A percentile compares a stretch with the other conserved stretches of the same genome.
Evolutionary conservation across 2,113 vertebrate genomes (phyloP).

Genomic region (Apus apus): DNA sequence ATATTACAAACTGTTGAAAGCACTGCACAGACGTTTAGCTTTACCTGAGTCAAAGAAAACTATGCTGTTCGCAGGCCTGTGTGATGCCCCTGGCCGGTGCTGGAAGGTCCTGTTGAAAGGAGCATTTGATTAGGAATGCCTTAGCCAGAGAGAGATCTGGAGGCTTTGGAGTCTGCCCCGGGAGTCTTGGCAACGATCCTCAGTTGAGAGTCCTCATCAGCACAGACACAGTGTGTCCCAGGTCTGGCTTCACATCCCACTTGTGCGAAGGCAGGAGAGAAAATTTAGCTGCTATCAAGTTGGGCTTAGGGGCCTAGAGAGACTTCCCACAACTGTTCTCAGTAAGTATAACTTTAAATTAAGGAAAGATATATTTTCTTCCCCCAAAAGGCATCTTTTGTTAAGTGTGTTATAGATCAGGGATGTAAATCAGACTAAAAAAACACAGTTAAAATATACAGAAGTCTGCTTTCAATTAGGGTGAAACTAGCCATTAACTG

Average conservation of each 20-base stretch:
- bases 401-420: background rate
- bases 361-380: background rate
- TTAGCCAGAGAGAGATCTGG: slow-evolving; percentile 8
- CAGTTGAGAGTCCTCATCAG: slow-evolving; percentile 24
- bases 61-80: background rate
- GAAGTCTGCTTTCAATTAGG: background rate
- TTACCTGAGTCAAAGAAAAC: background rate
- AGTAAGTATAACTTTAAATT: slow-evolving; percentile 34
- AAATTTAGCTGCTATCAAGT: background rate
- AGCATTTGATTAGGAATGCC: slow-evolving; percentile 65
- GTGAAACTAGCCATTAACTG: background rate
- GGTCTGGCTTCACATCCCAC: background rate
- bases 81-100: background rate
- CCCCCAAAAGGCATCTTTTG: background rate
- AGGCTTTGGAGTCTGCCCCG: slow-evolving; percentile 32
- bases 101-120: background rate
- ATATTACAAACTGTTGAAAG: background rate
- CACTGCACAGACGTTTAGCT: background rate
- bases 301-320: background rate
- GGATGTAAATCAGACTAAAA: slow-evolving; percentile 2
- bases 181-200: slow-evolving; percentile 55
- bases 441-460: background rate
- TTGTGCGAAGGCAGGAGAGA: background rate
- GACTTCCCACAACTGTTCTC: background rate
- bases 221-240: background rate